Base-by-base conservation (phyloP, 2,113 vertebrate species). In the Python bivittatus region DNA sequence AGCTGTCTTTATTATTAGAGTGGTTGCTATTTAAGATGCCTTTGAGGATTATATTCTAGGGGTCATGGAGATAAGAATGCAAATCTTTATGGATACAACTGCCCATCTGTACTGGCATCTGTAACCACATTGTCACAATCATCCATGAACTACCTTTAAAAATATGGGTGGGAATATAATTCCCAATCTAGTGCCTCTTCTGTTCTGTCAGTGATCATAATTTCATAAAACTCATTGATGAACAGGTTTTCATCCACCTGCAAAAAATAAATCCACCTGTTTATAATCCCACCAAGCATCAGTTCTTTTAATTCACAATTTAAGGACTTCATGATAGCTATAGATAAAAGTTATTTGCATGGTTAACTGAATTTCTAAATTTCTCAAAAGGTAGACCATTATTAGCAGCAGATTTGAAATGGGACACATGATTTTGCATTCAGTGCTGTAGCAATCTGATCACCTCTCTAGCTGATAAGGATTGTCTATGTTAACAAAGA, bases 221-320 rank as follows among this genome's bases (percentile, higher is more conserved):
- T 93, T 85, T 94, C 94, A 91, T 60, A 91, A 79, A 84, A 94
- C 84, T 93, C 33, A 93, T 92, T 92, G 48, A 72, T 90, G 33
- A 68, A 1, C 13, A 38, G 7, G 87, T 91, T 57, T 90, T 86
- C 8, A 4, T 88, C 64, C 23, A 1, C 22, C 92, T 93, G 88
- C 42, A 89, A 20, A 61, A 90, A 91, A 91, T n/a, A 64, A 64
- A 64, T 64, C 27, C 61, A 64, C 27, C 8, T 25, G 7, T 60
- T 60, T 61, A 60, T 85, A 17, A 15, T 92, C 94, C 64, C n/a
- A 60, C 42, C 83, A 92, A 94, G 2, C 6, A 57, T 83, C 0
- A 0, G 42, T 89, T 89, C 33, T n/a, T 84, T 22, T 33, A 72
- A 42, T n/a, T 29, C 22, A 58, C 84, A 72, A 93, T 87, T 91